Conservation (phyloP, 2,113 vertebrate genomes). For the Anarrhichthys ocellatus region DNA sequence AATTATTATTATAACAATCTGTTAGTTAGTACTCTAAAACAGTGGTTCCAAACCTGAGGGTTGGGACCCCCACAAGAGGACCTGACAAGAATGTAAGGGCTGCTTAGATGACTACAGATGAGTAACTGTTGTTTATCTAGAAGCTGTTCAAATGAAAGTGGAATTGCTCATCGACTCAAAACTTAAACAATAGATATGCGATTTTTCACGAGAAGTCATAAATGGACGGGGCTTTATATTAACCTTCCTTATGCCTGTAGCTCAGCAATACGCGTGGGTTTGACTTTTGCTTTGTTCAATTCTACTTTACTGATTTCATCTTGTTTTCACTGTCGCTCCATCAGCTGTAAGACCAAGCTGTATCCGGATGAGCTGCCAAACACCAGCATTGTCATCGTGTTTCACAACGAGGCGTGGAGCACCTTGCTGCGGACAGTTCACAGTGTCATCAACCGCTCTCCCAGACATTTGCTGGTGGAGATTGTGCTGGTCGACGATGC, state of each 20-base stretch:
- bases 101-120: background rate
- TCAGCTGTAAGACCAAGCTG: constrained; percentile 95
- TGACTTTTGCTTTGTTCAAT: background rate
- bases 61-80: background rate
- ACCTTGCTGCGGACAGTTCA: constrained; percentile 93
- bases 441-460: constrained; percentile 93
- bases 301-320: background rate
- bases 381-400: constrained; percentile 98
- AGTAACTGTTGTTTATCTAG: background rate
- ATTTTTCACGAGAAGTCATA: background rate
- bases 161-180: background rate
- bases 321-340: background rate
- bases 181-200: background rate
- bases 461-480: constrained; percentile 89
- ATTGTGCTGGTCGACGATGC: constrained; percentile 95
- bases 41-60: background rate
- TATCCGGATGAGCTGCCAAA: constrained; percentile 92
- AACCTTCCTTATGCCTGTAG: background rate
- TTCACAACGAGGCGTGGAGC: constrained; percentile 99
- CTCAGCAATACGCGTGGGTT: background rate
- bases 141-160: background rate
- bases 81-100: background rate
- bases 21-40: background rate
- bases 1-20: background rate
- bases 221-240: background rate